Base-by-base conservation (phyloP, 1,140 invertebrate genomes). In the Agrypnia vestita region DNA sequence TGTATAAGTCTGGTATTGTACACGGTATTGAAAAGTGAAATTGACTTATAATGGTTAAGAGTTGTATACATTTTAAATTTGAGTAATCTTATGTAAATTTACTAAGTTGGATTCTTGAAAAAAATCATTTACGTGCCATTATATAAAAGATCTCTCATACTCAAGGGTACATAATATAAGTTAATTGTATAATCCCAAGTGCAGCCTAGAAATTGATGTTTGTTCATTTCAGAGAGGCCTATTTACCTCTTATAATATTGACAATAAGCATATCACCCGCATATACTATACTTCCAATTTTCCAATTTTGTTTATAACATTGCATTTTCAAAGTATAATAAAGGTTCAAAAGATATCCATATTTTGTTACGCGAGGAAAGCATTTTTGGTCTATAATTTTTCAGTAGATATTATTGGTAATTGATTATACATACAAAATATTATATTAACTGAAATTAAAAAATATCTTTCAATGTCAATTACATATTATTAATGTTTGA, bases 381-480 rank as follows among this genome's bases (percentile, higher is more conserved):
- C n/a, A n/a, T n/a, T n/a, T n/a, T n/a, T n/a, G n/a, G n/a, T n/a
- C n/a, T n/a, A n/a, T n/a, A n/a, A n/a, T n/a, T 59, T 21, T 10
- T 59, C 55, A 19, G 55, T 19, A 59, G 17, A 59, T 17, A 59
- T 6, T 35, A 3, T 35, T 35, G n/a, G 25, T 35, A 35, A 35
- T 35, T 35, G 25, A 35, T 35, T 35, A 35, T 35, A 35, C 25
- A 35, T n/a, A n/a, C n/a, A n/a, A n/a, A n/a, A n/a, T n/a, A 35
- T 35, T 35, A 35, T 35, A n/a, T 35, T 3, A 35, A 35, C 25
- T 35, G 25, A 35, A 35, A 35, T 35, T 35, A 59, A 59, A 51
- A 59, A 59, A 59, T 59, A 59, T 59, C 55, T 59, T 59, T 59
- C 15, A 59, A 59, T 59, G 55, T 59, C 55, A 59, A 59, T 59